A percentile compares a stretch with the other conserved stretches of the same genome.
phyloP scores from a whole-genome alignment of 2,113 vertebrate species.

The Bufo bufo region DNA sequence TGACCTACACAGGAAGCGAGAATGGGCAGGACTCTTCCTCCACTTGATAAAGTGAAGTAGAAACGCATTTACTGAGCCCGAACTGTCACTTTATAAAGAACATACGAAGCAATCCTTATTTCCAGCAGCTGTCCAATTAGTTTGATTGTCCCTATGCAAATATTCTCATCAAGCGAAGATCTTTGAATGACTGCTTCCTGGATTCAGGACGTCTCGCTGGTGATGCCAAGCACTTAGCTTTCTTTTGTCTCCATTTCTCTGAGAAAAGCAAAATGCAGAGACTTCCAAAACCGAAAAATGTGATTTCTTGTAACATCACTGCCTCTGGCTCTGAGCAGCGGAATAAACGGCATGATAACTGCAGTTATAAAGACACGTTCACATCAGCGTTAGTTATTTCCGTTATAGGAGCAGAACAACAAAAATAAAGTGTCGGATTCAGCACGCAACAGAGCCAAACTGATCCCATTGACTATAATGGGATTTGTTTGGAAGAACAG shows the following conservation, averaged over 20 bases:
- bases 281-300: not conserved
- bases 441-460: too few relatives aligned
- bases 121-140: slow-evolving; percentile 6
- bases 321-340: not conserved
- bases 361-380: too few relatives aligned
- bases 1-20: too few relatives aligned
- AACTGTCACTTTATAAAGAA: not conserved
- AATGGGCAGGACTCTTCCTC: too few relatives aligned
- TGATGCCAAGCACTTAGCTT: not conserved
- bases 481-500: too few relatives aligned
- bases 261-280: not conserved
- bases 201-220: not conserved
- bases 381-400: too few relatives aligned
- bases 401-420: too few relatives aligned
- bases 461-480: too few relatives aligned
- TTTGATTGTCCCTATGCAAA: not conserved
- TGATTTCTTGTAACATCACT: not conserved
- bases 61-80: too few relatives aligned
- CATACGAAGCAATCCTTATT: not conserved
- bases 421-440: too few relatives aligned
- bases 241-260: not conserved
- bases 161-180: not conserved
- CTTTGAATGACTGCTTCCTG: not conserved
- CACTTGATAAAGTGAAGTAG: too few relatives aligned
- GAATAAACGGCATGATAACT: not conserved